Base-by-base conservation (phyloP, 2,888 invertebrate genomes). In the Tortrix viridana region DNA sequence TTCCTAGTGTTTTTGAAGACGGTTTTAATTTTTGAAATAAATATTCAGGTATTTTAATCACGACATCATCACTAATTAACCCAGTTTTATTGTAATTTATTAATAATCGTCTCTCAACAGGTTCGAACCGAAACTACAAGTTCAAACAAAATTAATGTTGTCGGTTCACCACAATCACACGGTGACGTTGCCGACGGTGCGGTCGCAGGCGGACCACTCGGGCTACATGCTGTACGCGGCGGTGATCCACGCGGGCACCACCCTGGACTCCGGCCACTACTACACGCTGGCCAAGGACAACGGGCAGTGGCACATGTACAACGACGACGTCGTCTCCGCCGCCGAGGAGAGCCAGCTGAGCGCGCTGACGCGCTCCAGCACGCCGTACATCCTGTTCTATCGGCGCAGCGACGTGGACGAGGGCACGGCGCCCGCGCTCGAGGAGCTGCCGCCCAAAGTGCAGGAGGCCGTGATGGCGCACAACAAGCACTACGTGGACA, bases 191-290 rank as follows among this genome's bases (percentile, higher is more conserved):
- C 93, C 93, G 43, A 87, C 85, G 1, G 85, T 82, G 19, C 82
- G 85, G 9, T 74, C 78, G 3, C 80, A 81, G 49, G 84, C 69
- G 69, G 85, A 74, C 62, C 90, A 74, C 72, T 77, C 72, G 61
- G 89, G 93, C 18, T 97, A 97, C 81, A 93, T 93, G 41, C 85
- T 98, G 37, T 97, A 96, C 79, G 96, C 97, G 0, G 96, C 97
- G 0, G 96, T 98, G 0, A 95, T 98, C 0, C 98, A 98, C 83
- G 95, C 95, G 0, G 98, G 98, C 1, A 94, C 94, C 20, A 96
- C 95, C 55, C 95, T 97, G 68, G 96, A 97, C 77, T 96, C 96
- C 0, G 98, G 97, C 0, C 98, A 98, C 80, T 98, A 98, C 81
- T 97, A 96, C 81, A 97, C 97, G 0, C 95, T 96, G 65, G 97